A percentile compares a stretch with the other conserved stretches of the same genome.
These are phyloP conservation scores for Caloenas nicobarica DNA, from an alignment of 2,113 vertebrate species.

Conservation along the genomic window DNA sequence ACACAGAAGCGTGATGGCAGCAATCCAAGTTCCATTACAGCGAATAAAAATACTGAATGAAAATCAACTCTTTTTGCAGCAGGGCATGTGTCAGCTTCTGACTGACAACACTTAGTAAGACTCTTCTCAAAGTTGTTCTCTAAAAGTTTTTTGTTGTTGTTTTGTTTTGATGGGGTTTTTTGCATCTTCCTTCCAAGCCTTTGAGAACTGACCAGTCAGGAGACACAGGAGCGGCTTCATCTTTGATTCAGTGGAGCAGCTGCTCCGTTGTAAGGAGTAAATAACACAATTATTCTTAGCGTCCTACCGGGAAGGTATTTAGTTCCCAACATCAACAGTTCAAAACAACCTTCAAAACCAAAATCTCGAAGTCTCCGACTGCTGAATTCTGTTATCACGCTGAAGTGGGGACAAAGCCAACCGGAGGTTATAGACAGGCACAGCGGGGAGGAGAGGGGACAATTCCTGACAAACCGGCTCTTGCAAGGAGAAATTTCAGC, in stretches of 20 bases:
- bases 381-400: not conserved
- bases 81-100: not conserved
- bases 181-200: not conserved
- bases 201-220: not conserved
- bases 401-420: not conserved
- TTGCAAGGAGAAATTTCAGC: not conserved
- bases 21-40: not conserved
- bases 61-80: constrained; percentile 1
- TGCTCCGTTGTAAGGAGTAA: not conserved
- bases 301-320: not conserved
- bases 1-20: not conserved
- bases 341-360: not conserved
- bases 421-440: not conserved
- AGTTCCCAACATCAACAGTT: not conserved
- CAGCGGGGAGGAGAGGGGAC: not conserved
- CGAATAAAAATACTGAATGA: constrained; percentile 10
- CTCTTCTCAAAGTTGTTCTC: not conserved
- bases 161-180: not conserved
- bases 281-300: not conserved
- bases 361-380: not conserved
- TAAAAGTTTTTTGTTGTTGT: not conserved
- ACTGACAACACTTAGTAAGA: not conserved
- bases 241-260: not conserved
- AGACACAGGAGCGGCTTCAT: not conserved
- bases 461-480: not conserved